Percentiles rank a stretch among this genome's conserved stretches.
Evolutionary conservation across 30 jellyfish, hydroid and myxozoan genomes (phyloP).

Genomic region (Haliclystus octoradiatus): DNA sequence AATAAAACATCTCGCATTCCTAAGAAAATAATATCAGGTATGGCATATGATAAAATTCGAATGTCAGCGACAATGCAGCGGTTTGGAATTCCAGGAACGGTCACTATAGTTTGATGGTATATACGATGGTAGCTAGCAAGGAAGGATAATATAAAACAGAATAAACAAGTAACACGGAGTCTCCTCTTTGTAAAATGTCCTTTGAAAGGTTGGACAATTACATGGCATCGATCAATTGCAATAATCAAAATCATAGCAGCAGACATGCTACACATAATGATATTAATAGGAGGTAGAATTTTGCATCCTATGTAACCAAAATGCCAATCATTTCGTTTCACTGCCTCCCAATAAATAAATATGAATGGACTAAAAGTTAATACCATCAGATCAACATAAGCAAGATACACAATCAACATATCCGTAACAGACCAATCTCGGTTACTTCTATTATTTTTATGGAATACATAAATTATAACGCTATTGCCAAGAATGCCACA

Average conservation of each 20-base stretch:
- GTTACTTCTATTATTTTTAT: constrained; percentile 17
- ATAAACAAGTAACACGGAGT: constrained; percentile 17
- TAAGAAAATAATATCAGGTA: constrained; percentile 30
- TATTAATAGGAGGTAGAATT: constrained; percentile 46
- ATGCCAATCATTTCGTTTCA: constrained; percentile 39
- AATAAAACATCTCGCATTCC: constrained; percentile 14
- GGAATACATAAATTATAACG: constrained; percentile 28
- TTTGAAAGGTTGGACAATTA: constrained; percentile 61
- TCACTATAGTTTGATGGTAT: constrained; percentile 5
- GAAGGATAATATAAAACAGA: constrained; percentile 10
- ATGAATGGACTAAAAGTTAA: constrained; percentile 49
- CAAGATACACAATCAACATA: constrained; percentile 45
- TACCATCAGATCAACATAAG: constrained; percentile 38
- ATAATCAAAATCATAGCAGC: constrained; percentile 56
- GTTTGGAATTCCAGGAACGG: not conserved
- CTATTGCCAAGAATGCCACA: constrained; percentile 62
- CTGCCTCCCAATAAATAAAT: constrained; percentile 30
- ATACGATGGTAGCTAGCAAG: constrained; percentile 32
- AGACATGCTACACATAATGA: constrained; percentile 48
- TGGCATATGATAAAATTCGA: constrained; percentile 10
- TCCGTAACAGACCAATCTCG: constrained; percentile 76
- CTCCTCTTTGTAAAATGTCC: constrained; percentile 14
- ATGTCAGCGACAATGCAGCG: constrained; percentile 30
- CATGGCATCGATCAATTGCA: constrained; percentile 71
- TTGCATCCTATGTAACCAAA: constrained; percentile 76